These are phyloP conservation scores for Cephus nigrinus DNA, from an alignment of 2,888 invertebrate genomes.

Conservation along the genomic window DNA sequence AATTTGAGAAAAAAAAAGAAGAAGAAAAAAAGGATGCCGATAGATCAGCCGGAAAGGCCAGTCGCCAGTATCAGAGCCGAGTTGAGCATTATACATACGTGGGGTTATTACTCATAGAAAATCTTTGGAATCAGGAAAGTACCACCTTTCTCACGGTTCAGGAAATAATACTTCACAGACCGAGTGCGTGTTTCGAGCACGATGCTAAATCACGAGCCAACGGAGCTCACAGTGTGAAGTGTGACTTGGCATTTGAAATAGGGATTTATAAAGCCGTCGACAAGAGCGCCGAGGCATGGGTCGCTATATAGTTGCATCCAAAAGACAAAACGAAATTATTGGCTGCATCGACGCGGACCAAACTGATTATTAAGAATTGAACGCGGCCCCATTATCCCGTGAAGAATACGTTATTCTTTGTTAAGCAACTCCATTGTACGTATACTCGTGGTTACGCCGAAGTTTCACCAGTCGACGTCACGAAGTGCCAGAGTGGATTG, in stretches of 20 bases:
- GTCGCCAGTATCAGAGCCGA: neutral
- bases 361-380: conserved; percentile 37
- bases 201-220: neutral
- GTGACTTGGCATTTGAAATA: conserved; percentile 26
- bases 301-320: neutral
- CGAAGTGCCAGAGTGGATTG: conserved; percentile 42
- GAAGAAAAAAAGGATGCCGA: conserved; percentile 45
- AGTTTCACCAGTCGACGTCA: conserved; percentile 9
- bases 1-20: neutral
- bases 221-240: conserved; percentile 7
- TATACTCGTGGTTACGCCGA: neutral
- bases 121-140: neutral
- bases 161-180: neutral
- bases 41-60: conserved; percentile 34
- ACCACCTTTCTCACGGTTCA: neutral
- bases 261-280: conserved; percentile 24
- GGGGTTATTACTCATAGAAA: neutral
- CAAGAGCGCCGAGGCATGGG: conserved; percentile 3
- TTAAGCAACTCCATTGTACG: conserved; percentile 51
- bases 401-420: conserved; percentile 52
- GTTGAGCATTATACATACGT: neutral
- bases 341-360: conserved; percentile 50
- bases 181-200: neutral
- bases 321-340: conserved; percentile 47
- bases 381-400: conserved; percentile 40